phyloP scores from a whole-genome alignment of 2,888 invertebrate genomes.

The Apodemia hepburni region DNA sequence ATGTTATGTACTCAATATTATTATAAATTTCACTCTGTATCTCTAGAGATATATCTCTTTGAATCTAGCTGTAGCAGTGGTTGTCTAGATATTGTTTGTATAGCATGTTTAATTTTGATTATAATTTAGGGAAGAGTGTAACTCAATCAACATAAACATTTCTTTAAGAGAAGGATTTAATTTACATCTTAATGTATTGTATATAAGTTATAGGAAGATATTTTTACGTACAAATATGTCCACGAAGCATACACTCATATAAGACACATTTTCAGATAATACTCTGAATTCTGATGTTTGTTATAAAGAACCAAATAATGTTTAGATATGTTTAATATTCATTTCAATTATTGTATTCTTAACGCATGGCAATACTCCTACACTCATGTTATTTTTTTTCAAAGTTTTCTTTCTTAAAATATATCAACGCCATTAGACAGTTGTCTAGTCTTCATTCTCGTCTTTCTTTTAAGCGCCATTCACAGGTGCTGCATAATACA shows the following conservation, averaged over 20 bases:
- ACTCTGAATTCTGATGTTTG: background rate
- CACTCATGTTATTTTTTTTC: background rate
- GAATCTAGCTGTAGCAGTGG: no score
- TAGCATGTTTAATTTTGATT: no score
- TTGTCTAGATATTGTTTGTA: no score
- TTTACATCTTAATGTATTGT: background rate
- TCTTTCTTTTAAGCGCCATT: background rate
- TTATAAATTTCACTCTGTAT: no score
- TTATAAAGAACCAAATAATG: background rate
- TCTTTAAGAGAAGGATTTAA: background rate
- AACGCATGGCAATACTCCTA: background rate
- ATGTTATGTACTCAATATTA: no score
- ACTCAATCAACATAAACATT: no score
- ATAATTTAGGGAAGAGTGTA: no score
- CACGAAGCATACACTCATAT: background rate
- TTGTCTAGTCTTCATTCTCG: background rate
- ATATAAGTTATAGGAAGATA: background rate
- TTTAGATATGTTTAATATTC: background rate
- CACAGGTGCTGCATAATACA: background rate
- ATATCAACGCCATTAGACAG: conserved; percentile 3
- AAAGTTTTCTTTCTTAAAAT: background rate
- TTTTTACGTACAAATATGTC: background rate
- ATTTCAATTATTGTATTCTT: background rate
- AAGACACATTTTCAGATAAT: background rate
- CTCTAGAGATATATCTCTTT: no score